Evolutionary conservation across 1,140 invertebrate species (phyloP).

Genomic region (Vollenhovia emeryi): DNA sequence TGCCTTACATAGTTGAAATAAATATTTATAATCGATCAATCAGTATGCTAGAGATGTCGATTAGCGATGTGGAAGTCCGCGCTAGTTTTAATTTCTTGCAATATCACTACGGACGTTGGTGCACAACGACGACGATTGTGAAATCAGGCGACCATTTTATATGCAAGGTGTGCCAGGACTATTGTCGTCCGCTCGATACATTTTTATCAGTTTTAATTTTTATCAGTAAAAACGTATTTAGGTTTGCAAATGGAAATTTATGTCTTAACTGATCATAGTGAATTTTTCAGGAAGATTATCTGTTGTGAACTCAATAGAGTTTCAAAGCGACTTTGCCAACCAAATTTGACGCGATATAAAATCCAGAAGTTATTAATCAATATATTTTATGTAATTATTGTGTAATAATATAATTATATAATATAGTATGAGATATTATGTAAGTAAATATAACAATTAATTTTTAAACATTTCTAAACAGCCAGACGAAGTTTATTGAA

Average conservation of each 20-base stretch:
- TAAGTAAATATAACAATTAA: too few relatives aligned
- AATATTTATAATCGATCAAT: slow-evolving; percentile 46
- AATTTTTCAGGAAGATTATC: neutral
- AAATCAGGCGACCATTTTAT: slow-evolving; percentile 12
- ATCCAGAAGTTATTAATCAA: neutral
- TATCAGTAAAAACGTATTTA: slow-evolving; percentile 1
- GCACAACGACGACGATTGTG: slow-evolving; percentile 50
- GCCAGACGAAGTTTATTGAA: neutral
- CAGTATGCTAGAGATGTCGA: slow-evolving; percentile 26
- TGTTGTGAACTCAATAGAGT: neutral
- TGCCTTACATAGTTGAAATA: slow-evolving; percentile 53
- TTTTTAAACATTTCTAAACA: too few relatives aligned
- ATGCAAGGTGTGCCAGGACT: slow-evolving; percentile 28
- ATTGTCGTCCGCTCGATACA: neutral
- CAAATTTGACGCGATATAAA: neutral
- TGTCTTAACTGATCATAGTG: neutral
- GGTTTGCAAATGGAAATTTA: neutral
- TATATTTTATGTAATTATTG: neutral
- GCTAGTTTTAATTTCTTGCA: slow-evolving; percentile 31
- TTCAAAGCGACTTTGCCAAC: neutral
- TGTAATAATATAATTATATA: neutral
- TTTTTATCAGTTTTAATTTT: neutral
- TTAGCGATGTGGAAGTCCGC: neutral
- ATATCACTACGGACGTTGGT: slow-evolving; percentile 14
- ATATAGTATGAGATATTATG: too few relatives aligned